Conservation (phyloP, 92 coral and sea anemone genomes). For the Porites rus region DNA sequence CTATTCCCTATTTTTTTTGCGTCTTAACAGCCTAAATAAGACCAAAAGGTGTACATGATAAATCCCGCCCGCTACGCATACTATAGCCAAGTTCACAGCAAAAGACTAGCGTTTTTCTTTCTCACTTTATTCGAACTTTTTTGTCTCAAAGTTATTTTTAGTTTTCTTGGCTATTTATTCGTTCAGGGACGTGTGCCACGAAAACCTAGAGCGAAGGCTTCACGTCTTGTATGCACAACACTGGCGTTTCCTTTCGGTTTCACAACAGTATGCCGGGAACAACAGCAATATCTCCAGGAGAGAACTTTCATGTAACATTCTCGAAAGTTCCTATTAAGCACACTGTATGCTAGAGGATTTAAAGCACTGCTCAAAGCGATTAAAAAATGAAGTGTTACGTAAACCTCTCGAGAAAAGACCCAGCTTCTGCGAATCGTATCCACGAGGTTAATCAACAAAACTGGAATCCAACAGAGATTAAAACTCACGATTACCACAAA, state of each 20-base stretch:
- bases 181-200: too few relatives aligned
- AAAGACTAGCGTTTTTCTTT: too few relatives aligned
- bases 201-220: too few relatives aligned
- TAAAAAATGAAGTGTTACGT: slow-evolving; percentile 43
- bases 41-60: too few relatives aligned
- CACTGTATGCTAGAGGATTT: slow-evolving; percentile 59
- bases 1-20: too few relatives aligned
- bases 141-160: too few relatives aligned
- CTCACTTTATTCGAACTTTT: too few relatives aligned
- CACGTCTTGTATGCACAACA: too few relatives aligned
- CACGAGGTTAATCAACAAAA: slow-evolving; percentile 53
- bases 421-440: slow-evolving; percentile 56
- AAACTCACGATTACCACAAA: slow-evolving; percentile 64
- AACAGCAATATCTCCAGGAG: not conserved
- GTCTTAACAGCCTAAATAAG: too few relatives aligned
- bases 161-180: too few relatives aligned
- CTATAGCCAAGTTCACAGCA: too few relatives aligned
- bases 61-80: too few relatives aligned
- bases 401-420: slow-evolving; percentile 50
- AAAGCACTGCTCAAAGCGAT: slow-evolving; percentile 53
- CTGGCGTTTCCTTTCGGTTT: not conserved
- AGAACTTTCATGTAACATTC: slow-evolving; percentile 42
- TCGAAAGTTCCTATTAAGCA: slow-evolving; percentile 58
- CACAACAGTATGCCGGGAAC: not conserved
- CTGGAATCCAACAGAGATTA: slow-evolving; percentile 63